phyloP scores from a whole-genome alignment of 2,888 invertebrate genomes.

The Cataglyphis albicans region DNA sequence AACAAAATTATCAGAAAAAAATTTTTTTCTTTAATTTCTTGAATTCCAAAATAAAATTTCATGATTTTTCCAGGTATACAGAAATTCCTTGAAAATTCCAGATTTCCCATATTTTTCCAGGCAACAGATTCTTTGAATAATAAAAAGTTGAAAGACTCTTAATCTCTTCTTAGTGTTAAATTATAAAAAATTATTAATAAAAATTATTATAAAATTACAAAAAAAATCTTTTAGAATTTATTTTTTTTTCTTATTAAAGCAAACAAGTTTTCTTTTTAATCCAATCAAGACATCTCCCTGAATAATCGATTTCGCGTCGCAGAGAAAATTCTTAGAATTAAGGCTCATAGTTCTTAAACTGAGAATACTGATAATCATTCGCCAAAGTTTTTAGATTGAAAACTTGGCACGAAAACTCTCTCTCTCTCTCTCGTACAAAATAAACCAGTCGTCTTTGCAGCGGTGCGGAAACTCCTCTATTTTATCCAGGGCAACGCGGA shows the following conservation, averaged over 20 bases:
- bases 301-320: not conserved
- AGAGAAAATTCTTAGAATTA: not conserved
- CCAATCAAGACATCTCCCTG: not conserved
- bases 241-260: not conserved
- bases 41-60: too few relatives aligned
- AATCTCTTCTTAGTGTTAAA: too few relatives aligned
- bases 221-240: too few relatives aligned
- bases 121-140: too few relatives aligned
- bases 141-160: too few relatives aligned
- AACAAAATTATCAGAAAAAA: too few relatives aligned
- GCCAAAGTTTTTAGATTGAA: not conserved
- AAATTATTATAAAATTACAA: too few relatives aligned
- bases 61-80: too few relatives aligned
- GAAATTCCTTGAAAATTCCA: too few relatives aligned
- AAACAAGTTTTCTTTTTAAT: not conserved
- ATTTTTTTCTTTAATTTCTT: too few relatives aligned
- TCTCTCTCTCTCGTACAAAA: not conserved
- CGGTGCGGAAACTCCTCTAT: not conserved
- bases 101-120: too few relatives aligned
- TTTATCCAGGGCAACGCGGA: constrained; percentile 16
- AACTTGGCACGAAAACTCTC: not conserved
- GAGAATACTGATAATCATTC: not conserved
- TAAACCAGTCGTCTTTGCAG: not conserved
- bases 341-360: not conserved
- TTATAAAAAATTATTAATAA: too few relatives aligned